Percentiles rank a stretch among this genome's conserved stretches.
Conservation (phyloP, 1,140 invertebrate genomes). For the Phymastichus coffea region DNA sequence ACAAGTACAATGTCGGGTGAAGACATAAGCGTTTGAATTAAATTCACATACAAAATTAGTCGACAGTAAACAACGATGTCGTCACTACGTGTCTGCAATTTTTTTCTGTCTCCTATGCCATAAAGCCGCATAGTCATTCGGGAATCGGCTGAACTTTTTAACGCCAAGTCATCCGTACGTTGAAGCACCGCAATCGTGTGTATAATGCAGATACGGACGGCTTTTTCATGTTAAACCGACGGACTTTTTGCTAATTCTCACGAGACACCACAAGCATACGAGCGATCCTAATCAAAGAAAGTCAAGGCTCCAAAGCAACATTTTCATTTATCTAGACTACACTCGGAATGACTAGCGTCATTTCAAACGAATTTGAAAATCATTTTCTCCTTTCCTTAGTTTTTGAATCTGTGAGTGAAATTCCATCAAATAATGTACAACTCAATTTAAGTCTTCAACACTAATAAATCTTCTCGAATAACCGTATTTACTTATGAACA, state of each 20-base stretch:
- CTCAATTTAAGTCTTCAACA: too few relatives aligned
- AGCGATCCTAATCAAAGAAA: conserved; percentile 26
- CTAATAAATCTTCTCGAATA: too few relatives aligned
- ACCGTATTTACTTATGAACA: too few relatives aligned
- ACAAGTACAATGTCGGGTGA: conserved; percentile 1
- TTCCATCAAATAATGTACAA: too few relatives aligned
- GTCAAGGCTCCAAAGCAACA: neutral
- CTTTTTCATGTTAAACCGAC: conserved; percentile 23
- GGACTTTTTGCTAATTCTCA: conserved; percentile 26
- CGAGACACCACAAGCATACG: neutral
- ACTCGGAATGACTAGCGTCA: neutral
- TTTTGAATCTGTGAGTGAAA: too few relatives aligned
- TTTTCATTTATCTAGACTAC: neutral
- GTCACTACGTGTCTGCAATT: conserved; percentile 21
- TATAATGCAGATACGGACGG: neutral
- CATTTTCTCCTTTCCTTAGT: too few relatives aligned
- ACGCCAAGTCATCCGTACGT: conserved; percentile 36
- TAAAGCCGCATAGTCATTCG: conserved; percentile 38
- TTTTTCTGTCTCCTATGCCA: too few relatives aligned
- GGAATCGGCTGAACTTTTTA: conserved; percentile 33
- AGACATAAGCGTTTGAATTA: conserved; percentile 6
- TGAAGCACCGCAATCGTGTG: neutral
- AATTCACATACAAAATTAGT: conserved; percentile 21
- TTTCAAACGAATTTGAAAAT: neutral
- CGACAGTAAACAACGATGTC: conserved; percentile 19